Evolutionary conservation across 2,113 vertebrate genomes (phyloP), one percentile per base, ranked within the genome.

Genomic region (Corythaixoides concolor): DNA sequence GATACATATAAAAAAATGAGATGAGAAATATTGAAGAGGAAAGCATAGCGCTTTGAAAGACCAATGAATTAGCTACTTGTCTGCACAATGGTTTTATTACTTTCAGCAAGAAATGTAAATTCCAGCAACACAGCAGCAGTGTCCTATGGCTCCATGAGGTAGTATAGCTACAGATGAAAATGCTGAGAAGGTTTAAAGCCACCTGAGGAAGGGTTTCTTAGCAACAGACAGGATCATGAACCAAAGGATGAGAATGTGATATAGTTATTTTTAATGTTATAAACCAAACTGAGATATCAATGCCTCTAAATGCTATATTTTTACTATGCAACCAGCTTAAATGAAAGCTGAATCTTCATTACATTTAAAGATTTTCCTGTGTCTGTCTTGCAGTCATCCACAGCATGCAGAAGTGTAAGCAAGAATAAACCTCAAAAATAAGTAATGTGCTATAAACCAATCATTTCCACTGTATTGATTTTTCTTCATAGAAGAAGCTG

Each of bases 121-220:
- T 94, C 73, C 53, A 75, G 64, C 11, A 45, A 80, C 59, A 73
- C 21, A 68, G 83, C 60, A 59, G 41, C 75, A 56, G 83, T 53
- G 81, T 81, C 52, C 47, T 75, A 22, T 53, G 33, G 63, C 47
- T 93, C 0, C 0, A 60, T 60, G 89, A 84, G 32, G 85, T 32
- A 72, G 55, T 49, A 37, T 4, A 92, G 76, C 52, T 81, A 12
- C 37, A 59, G 75, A 92, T 67, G 68, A 95, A 90, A 96, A 89
- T 32, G 43, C 68, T 84, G 52, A 92, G 75, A 91, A 92, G 63
- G 79, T 96, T 97, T 93, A 95, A 96, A 96, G 75, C 47, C 64
- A 92, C 90, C 72, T 93, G 75, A 90, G 85, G 56, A 90, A 90
- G 68, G 64, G 93, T 95, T 96, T 96, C 95, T 93, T 96, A 93